Evolutionary conservation across 2,888 invertebrate genomes (phyloP).

Genomic region (Dorcus parallelipipedus): DNA sequence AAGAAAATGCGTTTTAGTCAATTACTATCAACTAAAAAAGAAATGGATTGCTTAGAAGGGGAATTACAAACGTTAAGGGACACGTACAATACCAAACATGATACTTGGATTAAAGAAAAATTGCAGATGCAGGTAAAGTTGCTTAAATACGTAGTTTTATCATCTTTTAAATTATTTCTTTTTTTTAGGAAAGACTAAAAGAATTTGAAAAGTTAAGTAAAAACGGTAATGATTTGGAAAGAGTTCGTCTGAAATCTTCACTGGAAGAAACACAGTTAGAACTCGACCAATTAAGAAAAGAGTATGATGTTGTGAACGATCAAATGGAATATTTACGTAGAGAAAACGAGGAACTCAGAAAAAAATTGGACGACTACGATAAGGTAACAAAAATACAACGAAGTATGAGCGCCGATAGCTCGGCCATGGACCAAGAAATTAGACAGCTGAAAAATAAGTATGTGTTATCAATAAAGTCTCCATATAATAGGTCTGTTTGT

Average conservation of each 20-base stretch:
- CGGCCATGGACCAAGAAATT: constrained; percentile 73
- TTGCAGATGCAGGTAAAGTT: constrained; percentile 60
- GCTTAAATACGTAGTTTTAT: constrained; percentile 4
- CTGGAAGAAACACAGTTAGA: constrained; percentile 74
- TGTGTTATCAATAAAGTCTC: constrained; percentile 12
- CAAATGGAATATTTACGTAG: constrained; percentile 69
- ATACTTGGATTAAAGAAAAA: constrained; percentile 72
- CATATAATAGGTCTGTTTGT: no score
- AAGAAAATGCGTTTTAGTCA: constrained; percentile 5
- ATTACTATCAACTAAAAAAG: constrained; percentile 53
- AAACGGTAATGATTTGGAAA: constrained; percentile 55
- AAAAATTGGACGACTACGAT: constrained; percentile 81
- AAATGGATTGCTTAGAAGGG: constrained; percentile 57
- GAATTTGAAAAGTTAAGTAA: constrained; percentile 44
- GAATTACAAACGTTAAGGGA: constrained; percentile 66
- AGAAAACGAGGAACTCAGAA: constrained; percentile 75
- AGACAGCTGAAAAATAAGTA: constrained; percentile 63
- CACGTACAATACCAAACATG: constrained; percentile 61
- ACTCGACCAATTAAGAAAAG: constrained; percentile 64
- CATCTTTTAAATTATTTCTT: not conserved
- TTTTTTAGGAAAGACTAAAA: constrained; percentile 49
- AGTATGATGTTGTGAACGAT: constrained; percentile 65
- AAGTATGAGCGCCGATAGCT: constrained; percentile 72
- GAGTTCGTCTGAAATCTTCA: constrained; percentile 63
- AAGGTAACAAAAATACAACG: constrained; percentile 80